A percentile compares a stretch with the other conserved stretches of the same genome.
These are phyloP conservation scores for Cosmorhoe ocellata DNA, from an alignment of 2,888 invertebrate genomes.

Conservation along the genomic window DNA sequence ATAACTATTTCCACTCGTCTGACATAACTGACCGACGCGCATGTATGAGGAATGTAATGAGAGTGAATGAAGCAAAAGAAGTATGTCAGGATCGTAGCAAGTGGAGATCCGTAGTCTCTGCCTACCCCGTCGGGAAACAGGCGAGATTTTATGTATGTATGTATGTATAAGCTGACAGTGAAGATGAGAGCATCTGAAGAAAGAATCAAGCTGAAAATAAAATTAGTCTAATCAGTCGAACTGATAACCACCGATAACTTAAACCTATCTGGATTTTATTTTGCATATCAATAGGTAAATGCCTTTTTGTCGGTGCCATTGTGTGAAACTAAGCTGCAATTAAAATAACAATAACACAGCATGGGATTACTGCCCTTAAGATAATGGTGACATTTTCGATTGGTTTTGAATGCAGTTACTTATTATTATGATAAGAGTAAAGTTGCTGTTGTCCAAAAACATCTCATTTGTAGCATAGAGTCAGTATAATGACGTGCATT, in stretches of 20 bases:
- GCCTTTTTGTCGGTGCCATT: slow-evolving; percentile 2
- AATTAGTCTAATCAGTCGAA: neutral
- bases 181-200: too few species aligned
- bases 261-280: neutral
- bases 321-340: neutral
- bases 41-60: too few species aligned
- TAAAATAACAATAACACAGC: slow-evolving; percentile 1
- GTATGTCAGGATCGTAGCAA: too few species aligned
- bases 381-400: slow-evolving; percentile 9
- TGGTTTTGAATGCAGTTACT: slow-evolving; percentile 24
- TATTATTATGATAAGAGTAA: slow-evolving; percentile 13
- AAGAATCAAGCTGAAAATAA: too few species aligned
- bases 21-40: too few species aligned
- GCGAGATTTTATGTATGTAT: too few species aligned
- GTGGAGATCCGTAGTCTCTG: too few species aligned
- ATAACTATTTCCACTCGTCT: too few species aligned
- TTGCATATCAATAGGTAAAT: slow-evolving; percentile 3
- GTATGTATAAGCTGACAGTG: too few species aligned
- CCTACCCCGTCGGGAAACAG: too few species aligned
- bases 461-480: slow-evolving; percentile 7
- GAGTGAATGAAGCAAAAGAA: too few species aligned
- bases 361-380: slow-evolving; percentile 13
- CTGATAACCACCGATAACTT: neutral
- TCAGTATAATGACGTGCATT: neutral
- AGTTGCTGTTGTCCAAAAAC: slow-evolving; percentile 3